Evolutionary conservation across 30 jellyfish, hydroid and myxozoan species (phyloP).

Genomic region (Hydractinia echinata): DNA sequence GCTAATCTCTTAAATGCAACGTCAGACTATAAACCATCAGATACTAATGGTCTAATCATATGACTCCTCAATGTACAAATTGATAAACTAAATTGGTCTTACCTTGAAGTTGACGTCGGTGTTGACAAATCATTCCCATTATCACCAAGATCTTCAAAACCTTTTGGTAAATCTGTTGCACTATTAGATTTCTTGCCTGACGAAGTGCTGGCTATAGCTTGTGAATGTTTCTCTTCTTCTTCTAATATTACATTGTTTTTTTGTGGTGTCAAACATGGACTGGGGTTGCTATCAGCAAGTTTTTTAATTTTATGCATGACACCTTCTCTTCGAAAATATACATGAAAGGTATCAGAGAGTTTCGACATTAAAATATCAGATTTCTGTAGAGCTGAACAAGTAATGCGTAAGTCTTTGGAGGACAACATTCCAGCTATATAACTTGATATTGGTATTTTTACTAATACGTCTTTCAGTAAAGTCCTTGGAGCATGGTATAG

Average conservation of each 20-base stretch:
- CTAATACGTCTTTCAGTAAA: slow-evolving; percentile 48
- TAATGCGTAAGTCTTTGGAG: slow-evolving; percentile 69
- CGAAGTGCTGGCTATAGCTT: slow-evolving; percentile 12
- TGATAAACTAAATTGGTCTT: neutral
- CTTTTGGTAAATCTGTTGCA: neutral
- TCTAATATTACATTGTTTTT: neutral
- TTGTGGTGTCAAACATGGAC: slow-evolving; percentile 3
- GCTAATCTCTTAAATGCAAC: too few relatives aligned
- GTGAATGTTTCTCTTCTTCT: slow-evolving; percentile 16
- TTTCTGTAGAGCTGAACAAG: slow-evolving; percentile 84
- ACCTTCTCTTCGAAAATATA: slow-evolving; percentile 86
- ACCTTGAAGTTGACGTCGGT: slow-evolving; percentile 5
- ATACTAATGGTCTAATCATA: neutral
- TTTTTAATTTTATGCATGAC: slow-evolving; percentile 78
- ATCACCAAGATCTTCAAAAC: slow-evolving; percentile 10
- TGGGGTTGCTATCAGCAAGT: slow-evolving; percentile 8
- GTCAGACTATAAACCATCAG: too few relatives aligned
- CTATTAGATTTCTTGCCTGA: neutral
- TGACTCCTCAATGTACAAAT: neutral
- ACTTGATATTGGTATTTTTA: slow-evolving; percentile 73
- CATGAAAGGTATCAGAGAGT: slow-evolving; percentile 82
- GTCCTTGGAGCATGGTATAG: slow-evolving; percentile 63
- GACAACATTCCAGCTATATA: slow-evolving; percentile 96
- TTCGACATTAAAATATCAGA: slow-evolving; percentile 84
- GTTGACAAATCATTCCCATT: neutral